These are phyloP conservation scores for Helobdella robusta DNA, from an alignment of 2,888 invertebrate species.

Conservation along the genomic window DNA sequence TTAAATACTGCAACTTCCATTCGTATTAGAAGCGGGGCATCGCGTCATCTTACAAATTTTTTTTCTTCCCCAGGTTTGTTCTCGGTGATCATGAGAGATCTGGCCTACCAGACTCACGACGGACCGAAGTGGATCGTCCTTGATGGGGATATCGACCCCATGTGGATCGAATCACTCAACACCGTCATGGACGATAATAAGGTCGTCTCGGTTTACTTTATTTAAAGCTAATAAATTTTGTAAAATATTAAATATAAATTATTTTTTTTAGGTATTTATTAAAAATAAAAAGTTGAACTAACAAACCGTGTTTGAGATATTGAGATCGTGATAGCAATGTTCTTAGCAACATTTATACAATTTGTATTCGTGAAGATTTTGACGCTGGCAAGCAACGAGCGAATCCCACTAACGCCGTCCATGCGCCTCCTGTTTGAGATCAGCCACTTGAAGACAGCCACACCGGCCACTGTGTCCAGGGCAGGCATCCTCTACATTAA, in stretches of 20 bases:
- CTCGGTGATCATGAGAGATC: slow-evolving; percentile 88
- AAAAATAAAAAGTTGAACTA: no score
- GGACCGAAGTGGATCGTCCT: slow-evolving; percentile 79
- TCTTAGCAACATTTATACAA: neutral
- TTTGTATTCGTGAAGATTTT: slow-evolving; percentile 57
- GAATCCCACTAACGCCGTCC: slow-evolving; percentile 81
- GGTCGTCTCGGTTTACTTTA: slow-evolving; percentile 49
- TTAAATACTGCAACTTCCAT: no score
- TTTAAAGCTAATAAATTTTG: neutral
- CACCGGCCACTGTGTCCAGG: slow-evolving; percentile 90
- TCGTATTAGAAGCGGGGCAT: no score
- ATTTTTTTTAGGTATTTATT: no score
- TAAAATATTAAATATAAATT: neutral
- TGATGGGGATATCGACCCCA: slow-evolving; percentile 94
- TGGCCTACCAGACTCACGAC: slow-evolving; percentile 77
- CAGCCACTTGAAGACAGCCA: slow-evolving; percentile 83
- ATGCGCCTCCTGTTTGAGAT: slow-evolving; percentile 94
- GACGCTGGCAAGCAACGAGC: slow-evolving; percentile 87
- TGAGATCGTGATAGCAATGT: no score
- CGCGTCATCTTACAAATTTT: no score
- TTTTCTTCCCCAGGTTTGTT: slow-evolving; percentile 61
- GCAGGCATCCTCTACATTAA: slow-evolving; percentile 93
- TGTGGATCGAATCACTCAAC: slow-evolving; percentile 96
- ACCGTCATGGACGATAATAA: slow-evolving; percentile 98
- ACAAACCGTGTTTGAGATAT: no score